Evolutionary conservation across 2,797 vertebrate genomes (phyloP), one percentile per base, ranked within the genome.

Genomic region (Epinephelus awoara): DNA sequence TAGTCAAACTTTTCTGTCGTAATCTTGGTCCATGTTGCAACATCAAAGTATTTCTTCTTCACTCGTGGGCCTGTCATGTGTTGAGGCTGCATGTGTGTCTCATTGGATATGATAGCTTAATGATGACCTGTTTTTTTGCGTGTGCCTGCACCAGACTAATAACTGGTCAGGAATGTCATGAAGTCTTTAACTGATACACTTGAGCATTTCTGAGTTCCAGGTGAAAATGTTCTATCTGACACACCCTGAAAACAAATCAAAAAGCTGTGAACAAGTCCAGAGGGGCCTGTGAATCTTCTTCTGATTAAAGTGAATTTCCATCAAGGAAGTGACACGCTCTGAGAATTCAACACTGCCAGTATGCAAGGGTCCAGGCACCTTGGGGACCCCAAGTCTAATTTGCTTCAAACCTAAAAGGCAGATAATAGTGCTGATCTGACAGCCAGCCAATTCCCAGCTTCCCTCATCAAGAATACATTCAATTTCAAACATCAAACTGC

Each of bases 401-500:
- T 93, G 86, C 90, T 89, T 93, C 91, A 85, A 91, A 93, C 91
- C 92, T 89, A 92, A 92, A 92, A 93, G 92, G 91, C 90, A 91
- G 94, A 93, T 94, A 93, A 94, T 92, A 88, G 86, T 80, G 80
- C 83, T 87, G 91, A 94, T 94, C 90, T 94, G 91, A 93, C 93
- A 94, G 88, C 78, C 75, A 84, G 92, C 82, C 90, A 92, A 94
- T 91, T 94, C 91, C 91, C 91, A 84, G 75, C 64, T 86, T 79
- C 87, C 89, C 88, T 93, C 92, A 93, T 93, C 90, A 92, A 88
- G 89, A 92, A 92, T 86, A 89, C 85, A 91, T 93, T 93, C 88
- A 81, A 89, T 93, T 92, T 92, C 85, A 87, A 88, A 91, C 91
- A 91, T 92, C 92, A 89, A 85, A 90, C 91, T 90, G 79, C 83